A percentile compares a stretch with the other conserved stretches of the same genome.
phyloP scores from a whole-genome alignment of 2,888 invertebrate genomes.

The Opisthograptis luteolata region DNA sequence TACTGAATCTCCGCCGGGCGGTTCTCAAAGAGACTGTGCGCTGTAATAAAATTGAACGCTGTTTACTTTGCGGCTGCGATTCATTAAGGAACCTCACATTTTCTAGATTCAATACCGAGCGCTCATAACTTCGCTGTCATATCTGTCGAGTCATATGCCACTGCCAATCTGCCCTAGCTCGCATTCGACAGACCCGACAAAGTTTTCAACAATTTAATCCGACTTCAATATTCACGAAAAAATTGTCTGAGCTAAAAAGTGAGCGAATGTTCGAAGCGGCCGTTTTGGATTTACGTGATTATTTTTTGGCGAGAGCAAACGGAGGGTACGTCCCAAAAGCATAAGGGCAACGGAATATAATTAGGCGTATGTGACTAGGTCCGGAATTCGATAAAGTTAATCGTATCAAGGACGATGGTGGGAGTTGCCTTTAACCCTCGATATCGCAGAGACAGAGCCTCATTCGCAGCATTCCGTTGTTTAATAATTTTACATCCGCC shows the following conservation, averaged over 20 bases:
- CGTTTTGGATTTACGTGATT: slow-evolving; percentile 28
- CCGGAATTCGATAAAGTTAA: slow-evolving; percentile 56
- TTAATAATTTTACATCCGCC: slow-evolving; percentile 78
- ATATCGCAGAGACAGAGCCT: slow-evolving; percentile 59
- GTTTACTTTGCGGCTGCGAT: slow-evolving; percentile 68
- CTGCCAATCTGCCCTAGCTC: slow-evolving; percentile 62
- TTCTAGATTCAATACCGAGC: slow-evolving; percentile 49
- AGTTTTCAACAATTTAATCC: slow-evolving; percentile 74
- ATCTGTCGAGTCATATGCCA: slow-evolving; percentile 44
- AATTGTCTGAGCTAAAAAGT: slow-evolving; percentile 52
- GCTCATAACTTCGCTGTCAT: slow-evolving; percentile 48
- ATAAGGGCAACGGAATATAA: slow-evolving; percentile 37
- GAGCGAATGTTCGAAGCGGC: slow-evolving; percentile 24
- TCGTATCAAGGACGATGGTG: slow-evolving; percentile 51
- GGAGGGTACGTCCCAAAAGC: slow-evolving; percentile 16
- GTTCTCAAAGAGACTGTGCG: slow-evolving; percentile 67
- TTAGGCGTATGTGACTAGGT: slow-evolving; percentile 40
- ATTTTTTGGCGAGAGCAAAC: slow-evolving; percentile 26
- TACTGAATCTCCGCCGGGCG: slow-evolving; percentile 75
- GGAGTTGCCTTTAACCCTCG: slow-evolving; percentile 55
- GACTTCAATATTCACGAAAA: slow-evolving; percentile 67
- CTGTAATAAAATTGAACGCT: slow-evolving; percentile 78
- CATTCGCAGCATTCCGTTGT: slow-evolving; percentile 68
- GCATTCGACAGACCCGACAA: slow-evolving; percentile 62
- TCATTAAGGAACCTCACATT: slow-evolving; percentile 50